Percentiles rank a stretch among this genome's conserved stretches.
phyloP scores from a whole-genome alignment of 2,888 invertebrate genomes.

The Notodonta ziczac region DNA sequence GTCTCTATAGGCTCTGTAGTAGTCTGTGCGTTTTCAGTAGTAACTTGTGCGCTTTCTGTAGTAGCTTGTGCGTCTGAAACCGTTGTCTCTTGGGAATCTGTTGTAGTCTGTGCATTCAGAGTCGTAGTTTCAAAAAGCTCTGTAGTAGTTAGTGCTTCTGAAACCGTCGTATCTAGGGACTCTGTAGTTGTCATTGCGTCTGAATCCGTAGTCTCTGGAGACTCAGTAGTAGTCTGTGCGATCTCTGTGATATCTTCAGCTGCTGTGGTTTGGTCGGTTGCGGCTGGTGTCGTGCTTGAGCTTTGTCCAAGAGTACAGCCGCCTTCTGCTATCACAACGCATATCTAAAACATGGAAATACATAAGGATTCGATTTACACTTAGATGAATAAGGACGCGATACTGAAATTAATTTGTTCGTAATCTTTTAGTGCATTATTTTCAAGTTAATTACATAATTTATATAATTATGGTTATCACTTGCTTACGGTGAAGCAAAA shows the following conservation, averaged over 20 bases:
- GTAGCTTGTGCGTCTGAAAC: background rate
- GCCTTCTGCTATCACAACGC: slow-evolving; percentile 23
- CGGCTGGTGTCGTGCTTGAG: background rate
- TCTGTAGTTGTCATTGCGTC: slow-evolving; percentile 6
- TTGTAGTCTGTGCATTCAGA: background rate
- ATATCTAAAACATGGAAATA: slow-evolving; percentile 15
- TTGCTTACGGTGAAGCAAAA: too few species aligned
- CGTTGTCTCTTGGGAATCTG: background rate
- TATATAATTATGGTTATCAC: too few species aligned
- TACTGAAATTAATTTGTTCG: too few species aligned
- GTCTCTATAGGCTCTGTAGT: background rate
- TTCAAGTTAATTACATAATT: too few species aligned
- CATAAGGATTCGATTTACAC: too few species aligned
- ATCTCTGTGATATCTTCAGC: background rate
- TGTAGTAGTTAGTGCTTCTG: slow-evolving; percentile 8
- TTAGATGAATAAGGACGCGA: too few species aligned
- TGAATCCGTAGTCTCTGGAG: background rate
- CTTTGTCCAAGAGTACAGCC: slow-evolving; percentile 15
- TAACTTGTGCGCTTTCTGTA: slow-evolving; percentile 1
- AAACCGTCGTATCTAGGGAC: slow-evolving; percentile 1
- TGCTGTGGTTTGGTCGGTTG: background rate
- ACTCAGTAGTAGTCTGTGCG: background rate
- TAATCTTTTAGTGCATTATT: too few species aligned
- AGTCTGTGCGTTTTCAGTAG: slow-evolving; percentile 9
- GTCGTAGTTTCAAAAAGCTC: too few species aligned